Evolutionary conservation across 1,140 invertebrate genomes (phyloP).

Genomic region (Olivierus martensii): DNA sequence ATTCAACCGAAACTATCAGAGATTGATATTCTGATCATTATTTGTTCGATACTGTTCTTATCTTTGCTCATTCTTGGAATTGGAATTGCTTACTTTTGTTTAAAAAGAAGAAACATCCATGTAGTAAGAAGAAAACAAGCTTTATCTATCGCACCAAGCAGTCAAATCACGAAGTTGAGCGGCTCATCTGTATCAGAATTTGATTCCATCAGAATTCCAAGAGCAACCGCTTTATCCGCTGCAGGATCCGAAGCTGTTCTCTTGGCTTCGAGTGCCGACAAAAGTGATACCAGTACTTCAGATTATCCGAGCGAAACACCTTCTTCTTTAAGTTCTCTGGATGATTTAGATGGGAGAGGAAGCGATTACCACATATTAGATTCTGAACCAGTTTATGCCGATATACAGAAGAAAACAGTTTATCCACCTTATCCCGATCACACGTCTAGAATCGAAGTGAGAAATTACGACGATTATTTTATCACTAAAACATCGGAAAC

Average conservation of each 20-base stretch:
- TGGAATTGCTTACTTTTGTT: constrained; percentile 81
- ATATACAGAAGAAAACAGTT: no score
- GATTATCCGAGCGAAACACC: neutral
- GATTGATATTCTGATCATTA: constrained; percentile 76
- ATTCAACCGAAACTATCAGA: constrained; percentile 39
- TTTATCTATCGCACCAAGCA: constrained; percentile 29
- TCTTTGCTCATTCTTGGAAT: constrained; percentile 71
- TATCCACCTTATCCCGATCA: no score
- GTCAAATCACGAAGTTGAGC: constrained; percentile 65
- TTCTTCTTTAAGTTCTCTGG: neutral
- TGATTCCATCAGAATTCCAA: constrained; percentile 56
- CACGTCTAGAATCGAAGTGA: no score
- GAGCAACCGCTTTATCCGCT: constrained; percentile 56
- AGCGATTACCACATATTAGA: no score
- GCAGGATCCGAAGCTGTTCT: constrained; percentile 26
- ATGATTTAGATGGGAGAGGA: neutral
- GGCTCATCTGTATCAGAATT: constrained; percentile 49
- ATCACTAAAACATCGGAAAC: no score
- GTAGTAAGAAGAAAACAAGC: constrained; percentile 50
- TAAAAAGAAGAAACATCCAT: constrained; percentile 60
- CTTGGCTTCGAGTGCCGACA: neutral
- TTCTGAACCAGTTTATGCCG: no score
- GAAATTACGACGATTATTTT: no score
- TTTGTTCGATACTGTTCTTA: constrained; percentile 80
- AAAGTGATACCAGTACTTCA: neutral